Conservation (phyloP, 2,113 vertebrate genomes). For the Syrrhaptes paradoxus region DNA sequence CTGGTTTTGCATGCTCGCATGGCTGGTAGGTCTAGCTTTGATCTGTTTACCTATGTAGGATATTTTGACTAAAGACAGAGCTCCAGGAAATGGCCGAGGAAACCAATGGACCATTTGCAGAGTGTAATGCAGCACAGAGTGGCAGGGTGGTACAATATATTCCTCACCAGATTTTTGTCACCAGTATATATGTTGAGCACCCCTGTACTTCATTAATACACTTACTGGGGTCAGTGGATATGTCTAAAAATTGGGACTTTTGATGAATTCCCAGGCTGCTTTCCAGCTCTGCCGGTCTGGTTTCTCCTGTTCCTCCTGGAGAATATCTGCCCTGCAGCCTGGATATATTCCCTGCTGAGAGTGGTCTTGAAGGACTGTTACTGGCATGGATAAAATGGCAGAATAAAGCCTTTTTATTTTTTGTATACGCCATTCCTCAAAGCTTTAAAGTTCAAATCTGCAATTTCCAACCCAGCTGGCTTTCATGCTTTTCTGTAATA, state of each 20-base stretch:
- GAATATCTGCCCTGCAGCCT: not conserved
- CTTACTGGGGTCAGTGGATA: not conserved
- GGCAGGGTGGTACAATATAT: too few relatives aligned
- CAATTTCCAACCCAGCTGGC: slow-evolving; percentile 24
- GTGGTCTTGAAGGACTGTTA: not conserved
- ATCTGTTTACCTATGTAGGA: not conserved
- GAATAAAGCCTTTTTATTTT: not conserved
- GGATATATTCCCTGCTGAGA: not conserved
- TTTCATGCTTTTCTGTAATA: not conserved
- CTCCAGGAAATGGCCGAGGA: not conserved
- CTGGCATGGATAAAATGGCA: not conserved
- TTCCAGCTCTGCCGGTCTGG: not conserved
- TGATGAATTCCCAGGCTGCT: not conserved
- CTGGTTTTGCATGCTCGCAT: not conserved
- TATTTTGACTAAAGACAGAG: not conserved
- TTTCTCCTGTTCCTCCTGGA: not conserved
- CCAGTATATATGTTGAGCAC: not conserved
- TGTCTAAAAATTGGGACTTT: not conserved
- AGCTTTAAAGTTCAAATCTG: not conserved
- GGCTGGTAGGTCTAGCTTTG: not conserved
- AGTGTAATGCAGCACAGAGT: not conserved
- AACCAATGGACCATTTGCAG: not conserved
- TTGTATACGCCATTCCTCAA: not conserved
- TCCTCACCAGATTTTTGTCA: not conserved
- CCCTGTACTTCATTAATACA: not conserved